A percentile compares a stretch with the other conserved stretches of the same genome.
These are phyloP conservation scores for Takifugu rubripes DNA, from an alignment of 2,797 vertebrate genomes.

Conservation along the genomic window DNA sequence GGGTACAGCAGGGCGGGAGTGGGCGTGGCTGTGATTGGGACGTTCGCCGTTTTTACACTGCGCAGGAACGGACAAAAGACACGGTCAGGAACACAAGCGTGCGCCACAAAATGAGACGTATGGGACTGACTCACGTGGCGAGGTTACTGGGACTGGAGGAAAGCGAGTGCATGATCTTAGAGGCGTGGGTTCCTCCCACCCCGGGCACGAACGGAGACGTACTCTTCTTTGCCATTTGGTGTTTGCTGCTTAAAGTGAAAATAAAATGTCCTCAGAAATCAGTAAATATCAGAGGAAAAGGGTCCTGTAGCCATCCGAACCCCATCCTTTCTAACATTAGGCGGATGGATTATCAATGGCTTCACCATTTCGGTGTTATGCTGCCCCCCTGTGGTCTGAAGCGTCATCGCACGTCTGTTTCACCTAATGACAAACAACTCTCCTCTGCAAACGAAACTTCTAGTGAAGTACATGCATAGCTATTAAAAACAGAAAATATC, in stretches of 20 bases:
- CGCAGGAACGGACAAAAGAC: not conserved
- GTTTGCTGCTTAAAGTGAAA: conserved; percentile 69
- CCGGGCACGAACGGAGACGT: conserved; percentile 83
- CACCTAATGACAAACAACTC: not conserved
- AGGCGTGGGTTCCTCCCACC: conserved; percentile 66
- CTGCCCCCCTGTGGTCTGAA: not conserved
- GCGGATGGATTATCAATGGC: not conserved
- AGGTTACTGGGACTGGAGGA: conserved; percentile 38
- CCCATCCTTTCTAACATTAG: not conserved
- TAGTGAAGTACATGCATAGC: not conserved
- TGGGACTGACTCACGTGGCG: conserved; percentile 37
- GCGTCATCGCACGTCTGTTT: not conserved
- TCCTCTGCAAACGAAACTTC: not conserved
- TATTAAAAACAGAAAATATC: too few species aligned
- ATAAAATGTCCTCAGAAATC: conserved; percentile 11
- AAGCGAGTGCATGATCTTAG: conserved; percentile 59
- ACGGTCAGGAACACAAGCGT: not conserved
- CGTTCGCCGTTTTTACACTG: conserved; percentile 22
- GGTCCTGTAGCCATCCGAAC: not conserved
- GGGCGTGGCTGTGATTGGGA: conserved; percentile 17
- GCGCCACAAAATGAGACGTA: too few species aligned
- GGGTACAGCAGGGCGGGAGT: conserved; percentile 30
- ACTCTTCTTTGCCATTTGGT: conserved; percentile 96
- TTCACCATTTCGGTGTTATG: not conserved
- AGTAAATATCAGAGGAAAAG: not conserved